Base-by-base conservation (phyloP, 2,797 vertebrate genomes). In the Botia kubotai region DNA sequence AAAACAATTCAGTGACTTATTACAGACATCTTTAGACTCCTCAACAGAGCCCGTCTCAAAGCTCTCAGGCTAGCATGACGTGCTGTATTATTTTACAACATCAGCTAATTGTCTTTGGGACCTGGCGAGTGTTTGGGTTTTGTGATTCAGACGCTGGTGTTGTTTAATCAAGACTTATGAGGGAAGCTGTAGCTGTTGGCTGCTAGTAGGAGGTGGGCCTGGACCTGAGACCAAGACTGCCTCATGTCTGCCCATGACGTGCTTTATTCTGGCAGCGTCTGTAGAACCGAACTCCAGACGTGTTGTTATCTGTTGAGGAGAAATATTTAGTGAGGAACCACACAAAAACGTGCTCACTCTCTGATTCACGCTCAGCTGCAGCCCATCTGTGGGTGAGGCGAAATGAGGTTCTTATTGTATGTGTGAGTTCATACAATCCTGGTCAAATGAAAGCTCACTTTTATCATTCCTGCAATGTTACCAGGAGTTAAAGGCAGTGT, bases 121-220 rank as follows among this genome's bases (percentile, higher is more conserved):
- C 87, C 88, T 84, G 78, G 86, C 86, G 77, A 69, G 72, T 26
- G 21, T 67, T 60, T 70, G 65, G 62, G 88, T 87, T 92, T 87
- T 88, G 87, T 57, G 82, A 91, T 87, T 87, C 86, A 89, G 91
- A 82, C 87, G 87, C 73, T 86, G 87, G 86, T 92, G 90, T 89
- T 85, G 84, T 88, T 87, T 93, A 93, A 92, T 92, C 91, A 93
- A 92, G 92, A 93, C 89, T 93, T 93, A 92, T 89, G 91, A 91
- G 89, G 84, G 86, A 87, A 89, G 86, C 83, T 81, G 90, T 90
- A 88, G 88, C 87, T 91, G 82, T 87, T 90, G 89, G 90, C 89
- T 86, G 83, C 50, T 58, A 84, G 82, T 72, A 84, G 84, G 48
- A 53, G 62, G 63, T 84, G 69, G 52, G 68, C 74, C 29, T n/a